A percentile compares a stretch with the other conserved stretches of the same genome.
These are phyloP conservation scores for Cheirogaleus medius DNA, from an alignment of 2,113 vertebrate genomes.

Conservation along the genomic window DNA sequence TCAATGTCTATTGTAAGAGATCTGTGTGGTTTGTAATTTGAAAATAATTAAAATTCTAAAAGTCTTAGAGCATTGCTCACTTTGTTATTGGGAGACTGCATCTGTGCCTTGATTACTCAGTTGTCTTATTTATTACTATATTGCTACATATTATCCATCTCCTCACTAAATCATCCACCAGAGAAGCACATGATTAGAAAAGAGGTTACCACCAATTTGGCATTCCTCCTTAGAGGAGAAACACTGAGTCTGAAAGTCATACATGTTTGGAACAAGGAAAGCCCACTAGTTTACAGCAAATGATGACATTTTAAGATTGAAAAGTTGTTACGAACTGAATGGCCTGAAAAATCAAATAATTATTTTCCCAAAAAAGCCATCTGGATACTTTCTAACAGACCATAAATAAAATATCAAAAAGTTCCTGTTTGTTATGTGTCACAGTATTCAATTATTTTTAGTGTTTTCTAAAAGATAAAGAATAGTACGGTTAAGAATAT, in stretches of 20 bases:
- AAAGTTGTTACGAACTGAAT: not conserved
- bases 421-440: not conserved
- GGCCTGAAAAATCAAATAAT: not conserved
- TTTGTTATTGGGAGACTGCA: not conserved
- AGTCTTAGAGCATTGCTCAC: not conserved
- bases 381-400: not conserved
- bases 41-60: not conserved
- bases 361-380: not conserved
- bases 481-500: not conserved
- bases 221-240: not conserved
- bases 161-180: not conserved
- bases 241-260: not conserved
- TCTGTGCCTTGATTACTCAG: not conserved
- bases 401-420: not conserved
- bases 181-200: not conserved
- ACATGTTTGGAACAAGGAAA: not conserved
- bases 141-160: not conserved
- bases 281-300: not conserved
- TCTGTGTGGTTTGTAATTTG: not conserved
- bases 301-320: not conserved
- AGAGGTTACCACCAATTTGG: not conserved
- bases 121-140: not conserved
- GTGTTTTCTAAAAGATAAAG: not conserved
- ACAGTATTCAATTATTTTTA: constrained; percentile 8
- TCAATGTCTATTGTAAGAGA: not conserved